Evolutionary conservation across 2,113 vertebrate genomes (phyloP), one percentile per base, ranked within the genome.

Genomic region (Silurus glanis): DNA sequence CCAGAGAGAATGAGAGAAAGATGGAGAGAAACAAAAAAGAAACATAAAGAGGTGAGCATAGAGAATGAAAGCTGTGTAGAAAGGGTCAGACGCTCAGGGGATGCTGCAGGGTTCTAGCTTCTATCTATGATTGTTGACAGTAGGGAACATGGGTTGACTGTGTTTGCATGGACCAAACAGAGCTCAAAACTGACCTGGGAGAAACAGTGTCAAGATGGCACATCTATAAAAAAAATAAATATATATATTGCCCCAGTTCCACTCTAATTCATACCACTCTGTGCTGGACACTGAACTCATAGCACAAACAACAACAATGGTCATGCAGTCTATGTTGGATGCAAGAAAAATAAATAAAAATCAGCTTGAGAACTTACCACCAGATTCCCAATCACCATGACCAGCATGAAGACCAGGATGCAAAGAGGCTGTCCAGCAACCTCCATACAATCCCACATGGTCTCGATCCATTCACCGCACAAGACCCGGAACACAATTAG

Each of bases 381-480:
- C 74, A 99, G 92, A 91, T 99, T 99, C 72, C 98, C 98, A 49
- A 99, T 95, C 83, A 99, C 96, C 97, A 98, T 97, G 92, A 99
- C 97, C 25, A 96, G 92, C 95, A 99, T 92, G 94, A 99, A 99
- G 87, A 99, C 96, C 56, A 97, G 87, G 75, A 99, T 92, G 90
- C 98, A 99, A 25, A 96, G 86, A 0, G 96, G 92, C 71, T 94
- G 93, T 0, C 95, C 94, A 0, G 96, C 95, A 0, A 98, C 96
- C 49, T 97, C 92, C 97, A 99, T 98, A 91, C 98, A 99, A 80
- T 95, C 95, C 98, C 98, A 99, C 98, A 99, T 98, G 92, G 97
- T 99, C 90, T 99, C 97, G 0, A 99, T 99, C 98, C 98, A 99
- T 92, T 99, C 98, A 14, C 98, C 98, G 0, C 97, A 99, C 72